phyloP scores from a whole-genome alignment of 2,888 invertebrate genomes.

The Syritta pipiens region DNA sequence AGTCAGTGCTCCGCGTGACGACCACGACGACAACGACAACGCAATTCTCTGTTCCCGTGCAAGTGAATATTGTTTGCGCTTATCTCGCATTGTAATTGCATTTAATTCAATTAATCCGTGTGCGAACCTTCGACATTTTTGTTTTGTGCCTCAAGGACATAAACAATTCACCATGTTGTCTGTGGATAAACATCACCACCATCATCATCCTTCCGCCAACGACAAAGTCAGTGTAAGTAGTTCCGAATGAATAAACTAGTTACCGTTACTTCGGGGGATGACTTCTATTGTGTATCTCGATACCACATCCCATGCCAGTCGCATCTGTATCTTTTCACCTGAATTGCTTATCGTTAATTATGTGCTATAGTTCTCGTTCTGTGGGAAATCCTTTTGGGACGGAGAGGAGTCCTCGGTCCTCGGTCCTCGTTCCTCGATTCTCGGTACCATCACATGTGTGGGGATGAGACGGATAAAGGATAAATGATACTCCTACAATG shows the following conservation, averaged over 20 bases:
- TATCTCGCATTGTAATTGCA: conserved; percentile 5
- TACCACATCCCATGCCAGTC: not conserved
- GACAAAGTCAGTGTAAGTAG: conserved; percentile 68
- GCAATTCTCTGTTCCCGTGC: not conserved
- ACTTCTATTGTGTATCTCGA: not conserved
- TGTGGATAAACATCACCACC: conserved; percentile 42
- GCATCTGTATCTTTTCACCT: not conserved
- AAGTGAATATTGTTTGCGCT: conserved; percentile 20
- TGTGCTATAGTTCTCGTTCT: conserved; percentile 26
- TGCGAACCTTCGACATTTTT: conserved; percentile 11
- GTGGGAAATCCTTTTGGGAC: not conserved
- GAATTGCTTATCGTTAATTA: conserved; percentile 25
- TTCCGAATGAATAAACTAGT: conserved; percentile 23
- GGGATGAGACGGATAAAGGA: too few relatives aligned
- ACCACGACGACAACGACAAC: not conserved
- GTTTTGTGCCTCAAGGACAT: conserved; percentile 39
- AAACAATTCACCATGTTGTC: conserved; percentile 46
- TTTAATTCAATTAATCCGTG: conserved; percentile 52
- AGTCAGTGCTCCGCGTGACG: not conserved
- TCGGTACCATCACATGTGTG: too few relatives aligned
- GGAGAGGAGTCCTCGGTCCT: too few relatives aligned
- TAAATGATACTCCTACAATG: not conserved
- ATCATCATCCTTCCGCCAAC: conserved; percentile 52
- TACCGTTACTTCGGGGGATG: not conserved
- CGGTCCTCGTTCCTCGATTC: too few relatives aligned